These are phyloP conservation scores for Odontamblyopus rebecca DNA, from an alignment of 2,797 vertebrate species.

Conservation along the genomic window DNA sequence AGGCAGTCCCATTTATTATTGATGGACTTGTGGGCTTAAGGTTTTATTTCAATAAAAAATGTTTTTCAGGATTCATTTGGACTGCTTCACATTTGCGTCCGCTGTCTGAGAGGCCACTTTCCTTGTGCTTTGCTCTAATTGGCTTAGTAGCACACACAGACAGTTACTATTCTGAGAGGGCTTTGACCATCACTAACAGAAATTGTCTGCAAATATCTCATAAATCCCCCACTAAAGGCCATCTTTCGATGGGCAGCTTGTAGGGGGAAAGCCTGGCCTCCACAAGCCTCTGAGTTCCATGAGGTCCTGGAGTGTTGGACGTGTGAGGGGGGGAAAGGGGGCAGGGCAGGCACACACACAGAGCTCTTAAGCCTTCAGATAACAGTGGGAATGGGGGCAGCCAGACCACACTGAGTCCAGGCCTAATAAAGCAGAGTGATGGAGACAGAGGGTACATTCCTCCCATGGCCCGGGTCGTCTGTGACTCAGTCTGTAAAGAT, in stretches of 20 bases:
- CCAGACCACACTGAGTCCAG: conserved; percentile 50
- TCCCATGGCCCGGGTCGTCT: conserved; percentile 32
- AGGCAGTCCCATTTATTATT: neutral
- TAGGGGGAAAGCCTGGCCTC: conserved; percentile 16
- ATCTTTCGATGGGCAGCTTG: conserved; percentile 33
- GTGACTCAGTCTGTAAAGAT: conserved; percentile 58
- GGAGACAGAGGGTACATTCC: conserved; percentile 68
- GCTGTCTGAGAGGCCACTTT: neutral
- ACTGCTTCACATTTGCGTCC: neutral
- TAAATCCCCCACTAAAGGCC: conserved; percentile 39
- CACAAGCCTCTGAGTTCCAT: conserved; percentile 18
- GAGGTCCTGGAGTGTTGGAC: conserved; percentile 44
- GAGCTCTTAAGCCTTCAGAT: conserved; percentile 76
- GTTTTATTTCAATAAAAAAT: neutral
- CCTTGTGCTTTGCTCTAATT: conserved; percentile 4
- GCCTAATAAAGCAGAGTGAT: conserved; percentile 76
- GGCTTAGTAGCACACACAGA: conserved; percentile 8
- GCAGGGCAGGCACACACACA: conserved; percentile 48
- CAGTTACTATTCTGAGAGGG: conserved; percentile 29
- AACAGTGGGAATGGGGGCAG: conserved; percentile 64
- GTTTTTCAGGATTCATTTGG: neutral
- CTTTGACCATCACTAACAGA: conserved; percentile 15
- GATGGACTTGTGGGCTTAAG: neutral
- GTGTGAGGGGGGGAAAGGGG: conserved; percentile 44
- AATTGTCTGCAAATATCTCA: conserved; percentile 16